Base-by-base conservation (phyloP, 2,888 invertebrate species). In the Aphodius sticticus region DNA sequence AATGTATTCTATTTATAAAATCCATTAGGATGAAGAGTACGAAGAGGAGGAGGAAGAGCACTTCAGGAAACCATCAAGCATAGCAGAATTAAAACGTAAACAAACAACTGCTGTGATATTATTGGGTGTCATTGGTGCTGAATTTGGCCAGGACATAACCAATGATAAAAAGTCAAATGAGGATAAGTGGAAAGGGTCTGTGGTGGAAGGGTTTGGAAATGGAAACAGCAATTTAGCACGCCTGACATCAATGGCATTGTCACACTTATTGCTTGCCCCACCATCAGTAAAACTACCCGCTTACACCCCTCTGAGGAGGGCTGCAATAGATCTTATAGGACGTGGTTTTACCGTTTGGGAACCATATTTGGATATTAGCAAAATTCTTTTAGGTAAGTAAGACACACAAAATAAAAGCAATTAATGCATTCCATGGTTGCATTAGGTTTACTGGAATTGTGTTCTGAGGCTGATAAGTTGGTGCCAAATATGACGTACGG, bases 301-400 rank as follows among this genome's bases (percentile, higher is more conserved):
- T 69, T 96, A 97, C 90, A 98, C 98, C 16, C 96, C 99, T n/a
- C 90, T 98, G 75, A 92, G 98, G 2, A 91, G 99, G 81, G 99
- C 99, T 12, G 99, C 99, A 0, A 97, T 99, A 72, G 99, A 99
- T 91, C 92, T 99, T 82, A 94, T 99, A 82, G 99, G 99, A 0
- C 93, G 99, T 72, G 99, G 99, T 5, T 99, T 99, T 90, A 97
- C 97, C 0, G 98, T 99, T 0, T 99, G 99, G 99, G 99, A 99
- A 87, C 99, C 99, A 0, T 99, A 99, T 88, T 89, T 98, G 82
- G 97, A 98, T 89, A 96, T 97, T 69, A 96, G 96, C 76, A 96
- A 96, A 89, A 96, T 97, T 71, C 89, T 96, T 75, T 90, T 95
- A 76, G 94, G 90, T 89, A 83, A 84, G 81, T 12, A 14, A 15